Conservation (phyloP, 2,113 vertebrate species). For the Cottus gobio region DNA sequence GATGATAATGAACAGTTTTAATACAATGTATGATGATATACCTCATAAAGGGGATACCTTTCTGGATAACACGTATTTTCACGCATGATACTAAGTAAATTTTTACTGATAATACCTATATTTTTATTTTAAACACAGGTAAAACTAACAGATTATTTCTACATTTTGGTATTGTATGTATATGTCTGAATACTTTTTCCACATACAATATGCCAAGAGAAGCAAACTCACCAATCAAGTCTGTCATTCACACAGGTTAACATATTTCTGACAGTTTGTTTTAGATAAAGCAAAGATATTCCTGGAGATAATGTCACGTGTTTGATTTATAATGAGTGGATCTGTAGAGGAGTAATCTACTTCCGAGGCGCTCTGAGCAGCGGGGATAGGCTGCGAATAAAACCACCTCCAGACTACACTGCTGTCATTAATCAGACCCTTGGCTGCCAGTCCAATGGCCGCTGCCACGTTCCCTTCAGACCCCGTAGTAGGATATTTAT, state of each 20-base stretch:
- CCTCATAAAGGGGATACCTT: neutral
- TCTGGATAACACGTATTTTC: neutral
- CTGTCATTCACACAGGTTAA: slow-evolving; percentile 14
- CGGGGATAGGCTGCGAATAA: slow-evolving; percentile 59
- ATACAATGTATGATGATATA: neutral
- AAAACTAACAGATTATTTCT: neutral
- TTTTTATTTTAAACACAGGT: neutral
- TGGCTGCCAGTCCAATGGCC: slow-evolving; percentile 61
- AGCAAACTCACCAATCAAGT: slow-evolving; percentile 23
- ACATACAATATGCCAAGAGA: neutral
- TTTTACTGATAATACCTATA: neutral
- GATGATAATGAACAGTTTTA: neutral
- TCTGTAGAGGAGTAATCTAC: slow-evolving; percentile 68
- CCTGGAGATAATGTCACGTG: slow-evolving; percentile 47
- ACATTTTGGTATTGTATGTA: neutral
- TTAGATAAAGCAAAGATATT: slow-evolving; percentile 43
- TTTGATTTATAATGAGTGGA: slow-evolving; percentile 73
- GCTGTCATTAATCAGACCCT: slow-evolving; percentile 76
- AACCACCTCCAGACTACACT: slow-evolving; percentile 68
- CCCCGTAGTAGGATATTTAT: slow-evolving; percentile 65
- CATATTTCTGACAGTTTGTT: slow-evolving; percentile 19
- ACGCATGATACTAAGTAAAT: neutral
- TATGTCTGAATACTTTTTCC: neutral
- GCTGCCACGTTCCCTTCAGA: slow-evolving; percentile 59
- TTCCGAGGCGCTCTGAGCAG: slow-evolving; percentile 54